Evolutionary conservation across 2,797 vertebrate genomes (phyloP).

Genomic region (Antennarius maculatus): DNA sequence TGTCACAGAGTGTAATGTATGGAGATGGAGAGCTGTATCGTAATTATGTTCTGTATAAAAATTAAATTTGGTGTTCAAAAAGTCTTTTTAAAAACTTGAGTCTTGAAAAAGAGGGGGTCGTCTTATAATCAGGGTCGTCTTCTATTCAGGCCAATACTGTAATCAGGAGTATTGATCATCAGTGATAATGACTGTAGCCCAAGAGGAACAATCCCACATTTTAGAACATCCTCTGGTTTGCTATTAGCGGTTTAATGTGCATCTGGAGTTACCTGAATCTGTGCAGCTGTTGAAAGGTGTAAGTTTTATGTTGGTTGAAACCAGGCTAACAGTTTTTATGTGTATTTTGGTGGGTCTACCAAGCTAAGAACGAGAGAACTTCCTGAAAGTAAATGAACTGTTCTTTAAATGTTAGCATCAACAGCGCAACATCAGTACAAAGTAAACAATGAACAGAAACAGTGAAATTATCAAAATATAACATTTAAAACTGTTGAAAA

Average conservation of each 20-base stretch:
- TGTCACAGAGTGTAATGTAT: too few species aligned
- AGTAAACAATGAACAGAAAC: neutral
- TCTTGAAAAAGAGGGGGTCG: too few species aligned
- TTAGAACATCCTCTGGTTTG: neutral
- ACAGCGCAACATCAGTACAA: neutral
- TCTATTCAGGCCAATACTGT: too few species aligned
- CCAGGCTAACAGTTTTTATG: neutral
- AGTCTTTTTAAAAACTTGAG: too few species aligned
- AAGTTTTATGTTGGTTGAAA: neutral
- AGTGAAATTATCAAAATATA: neutral
- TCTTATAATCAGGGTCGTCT: too few species aligned
- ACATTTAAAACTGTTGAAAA: neutral
- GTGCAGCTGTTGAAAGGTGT: neutral
- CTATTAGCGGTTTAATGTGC: too few species aligned
- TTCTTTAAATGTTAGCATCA: neutral
- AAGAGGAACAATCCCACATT: neutral
- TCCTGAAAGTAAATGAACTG: conserved; percentile 1
- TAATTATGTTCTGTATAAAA: too few species aligned
- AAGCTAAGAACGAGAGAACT: neutral
- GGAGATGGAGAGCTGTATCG: too few species aligned
- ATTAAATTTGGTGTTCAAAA: too few species aligned
- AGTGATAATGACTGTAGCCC: too few species aligned
- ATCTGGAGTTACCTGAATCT: neutral
- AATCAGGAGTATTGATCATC: too few species aligned
- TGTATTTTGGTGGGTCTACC: neutral